Evolutionary conservation across 2,797 vertebrate genomes (phyloP), one percentile per base, ranked within the genome.

Genomic region (Loriculus beryllinus): DNA sequence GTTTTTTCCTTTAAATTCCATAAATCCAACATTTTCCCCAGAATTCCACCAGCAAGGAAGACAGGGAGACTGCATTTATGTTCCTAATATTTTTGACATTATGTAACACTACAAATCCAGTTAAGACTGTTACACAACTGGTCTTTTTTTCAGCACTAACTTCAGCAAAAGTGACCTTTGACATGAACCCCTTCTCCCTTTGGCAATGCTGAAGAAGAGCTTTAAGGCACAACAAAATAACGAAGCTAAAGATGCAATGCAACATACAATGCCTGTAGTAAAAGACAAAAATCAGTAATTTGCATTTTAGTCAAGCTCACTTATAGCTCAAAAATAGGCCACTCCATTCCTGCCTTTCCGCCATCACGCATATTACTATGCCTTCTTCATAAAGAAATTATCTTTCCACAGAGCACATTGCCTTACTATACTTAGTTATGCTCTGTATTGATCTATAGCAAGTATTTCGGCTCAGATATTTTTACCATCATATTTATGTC

Each of bases 111-210:
- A 0, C 45, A 90, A 96, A 89, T 78, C 88, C 84, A 89, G 57
- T 71, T 95, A 85, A 95, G 79, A n/a, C 65, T 72, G 57, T 90
- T 91, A 96, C 6, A 52, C 86, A 96, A 94, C 69, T 40, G 45
- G 42, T 75, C 62, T 81, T 85, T 87, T 91, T 92, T 93, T 83
- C 81, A 87, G 90, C 57, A 92, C 13, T 17, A 91, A 81, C 82
- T 87, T 74, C 23, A 82, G 40, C n/a, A 89, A 89, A 93, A 82
- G 54, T 18, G 18, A 87, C 79, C 84, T 81, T 42, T 87, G 84
- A 72, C 52, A 49, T 48, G 47, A 79, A 48, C 18, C 37, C 29
- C 25, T 35, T 23, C 14, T 43, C 9, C 10, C 28, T 70, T 60
- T 6, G 8, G 20, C 48, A 75, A 19, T 17, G n/a, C 26, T 37